These are phyloP conservation scores for Parthenolecanium corni DNA, from an alignment of 2,888 invertebrate genomes.

Conservation along the genomic window DNA sequence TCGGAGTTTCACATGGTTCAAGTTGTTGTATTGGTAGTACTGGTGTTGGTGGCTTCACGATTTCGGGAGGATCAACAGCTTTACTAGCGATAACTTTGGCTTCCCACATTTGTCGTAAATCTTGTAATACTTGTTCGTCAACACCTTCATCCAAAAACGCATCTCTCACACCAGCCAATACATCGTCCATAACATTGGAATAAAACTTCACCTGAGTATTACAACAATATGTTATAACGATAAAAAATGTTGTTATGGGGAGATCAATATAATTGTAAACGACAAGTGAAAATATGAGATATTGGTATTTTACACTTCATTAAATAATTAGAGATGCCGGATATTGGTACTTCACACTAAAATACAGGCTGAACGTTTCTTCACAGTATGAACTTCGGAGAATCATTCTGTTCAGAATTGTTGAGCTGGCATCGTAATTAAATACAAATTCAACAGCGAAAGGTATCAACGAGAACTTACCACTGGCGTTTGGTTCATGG, in stretches of 20 bases:
- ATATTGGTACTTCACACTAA: too few species aligned
- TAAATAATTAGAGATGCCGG: too few species aligned
- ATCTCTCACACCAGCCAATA: slow-evolving; percentile 83
- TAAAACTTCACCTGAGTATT: slow-evolving; percentile 61
- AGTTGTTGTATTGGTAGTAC: slow-evolving; percentile 17
- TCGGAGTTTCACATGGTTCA: slow-evolving; percentile 2
- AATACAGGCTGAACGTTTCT: too few species aligned
- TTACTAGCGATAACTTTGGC: slow-evolving; percentile 76
- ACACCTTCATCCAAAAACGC: slow-evolving; percentile 94
- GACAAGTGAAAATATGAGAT: too few species aligned
- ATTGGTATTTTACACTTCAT: too few species aligned
- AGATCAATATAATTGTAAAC: too few species aligned
- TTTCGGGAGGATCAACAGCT: slow-evolving; percentile 55
- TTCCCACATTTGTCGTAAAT: slow-evolving; percentile 92
- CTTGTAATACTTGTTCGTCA: slow-evolving; percentile 91
- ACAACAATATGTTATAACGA: too few species aligned
- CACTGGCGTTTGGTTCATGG: slow-evolving; percentile 8
- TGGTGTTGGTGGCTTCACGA: slow-evolving; percentile 32
- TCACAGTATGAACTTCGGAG: too few species aligned
- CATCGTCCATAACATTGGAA: slow-evolving; percentile 92
- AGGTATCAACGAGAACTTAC: slow-evolving; percentile 17
- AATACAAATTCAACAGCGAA: too few species aligned
- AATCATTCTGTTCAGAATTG: too few species aligned
- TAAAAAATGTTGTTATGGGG: too few species aligned
- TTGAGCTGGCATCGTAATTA: slow-evolving; percentile 15